Evolutionary conservation across 2,888 invertebrate species (phyloP).

Genomic region (Rosalia funebris): DNA sequence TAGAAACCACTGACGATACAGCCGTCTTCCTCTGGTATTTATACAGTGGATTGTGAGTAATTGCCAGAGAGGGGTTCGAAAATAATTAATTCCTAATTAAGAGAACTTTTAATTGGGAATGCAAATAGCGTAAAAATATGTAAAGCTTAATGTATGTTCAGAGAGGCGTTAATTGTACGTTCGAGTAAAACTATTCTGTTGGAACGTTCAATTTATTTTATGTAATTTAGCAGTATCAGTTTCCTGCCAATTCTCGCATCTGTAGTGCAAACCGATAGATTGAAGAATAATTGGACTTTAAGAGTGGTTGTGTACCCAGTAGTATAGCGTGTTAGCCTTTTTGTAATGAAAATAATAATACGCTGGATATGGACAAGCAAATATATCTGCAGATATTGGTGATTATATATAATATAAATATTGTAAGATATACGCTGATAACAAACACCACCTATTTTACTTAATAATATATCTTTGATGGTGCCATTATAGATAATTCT

Average conservation of each 20-base stretch:
- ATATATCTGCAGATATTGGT: no score
- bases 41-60: neutral
- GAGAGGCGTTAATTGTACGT: neutral
- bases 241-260: neutral
- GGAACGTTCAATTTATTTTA: neutral
- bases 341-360: no score
- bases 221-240: neutral
- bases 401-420: no score
- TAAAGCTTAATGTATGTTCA: neutral
- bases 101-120: neutral
- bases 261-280: neutral
- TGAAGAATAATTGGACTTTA: no score
- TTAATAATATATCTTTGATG: no score
- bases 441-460: no score
- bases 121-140: slow-evolving; percentile 2
- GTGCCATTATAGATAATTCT: no score
- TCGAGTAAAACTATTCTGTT: neutral
- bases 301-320: no score
- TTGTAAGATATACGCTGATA: no score
- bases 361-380: no score
- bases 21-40: neutral
- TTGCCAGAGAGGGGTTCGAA: neutral
- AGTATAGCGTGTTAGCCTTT: no score
- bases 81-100: slow-evolving; percentile 2
- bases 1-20: slow-evolving; percentile 1